Percentiles rank a stretch among this genome's conserved stretches.
Conservation (phyloP, 1,140 invertebrate species). For the Anoplophora glabripennis region DNA sequence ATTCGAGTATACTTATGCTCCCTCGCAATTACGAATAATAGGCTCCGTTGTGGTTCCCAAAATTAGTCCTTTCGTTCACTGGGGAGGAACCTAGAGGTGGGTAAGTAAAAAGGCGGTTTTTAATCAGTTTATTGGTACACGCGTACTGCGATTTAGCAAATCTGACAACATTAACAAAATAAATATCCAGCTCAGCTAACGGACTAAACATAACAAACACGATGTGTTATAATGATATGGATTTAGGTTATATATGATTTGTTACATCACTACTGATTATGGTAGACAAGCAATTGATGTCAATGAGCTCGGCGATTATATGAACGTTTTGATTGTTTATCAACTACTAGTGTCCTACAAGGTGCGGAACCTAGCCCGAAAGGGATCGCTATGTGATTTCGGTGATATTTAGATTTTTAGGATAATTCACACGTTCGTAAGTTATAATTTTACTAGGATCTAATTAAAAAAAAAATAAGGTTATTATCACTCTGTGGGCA, state of each 20-base stretch:
- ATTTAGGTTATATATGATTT: neutral
- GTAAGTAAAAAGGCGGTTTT: too few species aligned
- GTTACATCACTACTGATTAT: neutral
- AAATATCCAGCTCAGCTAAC: slow-evolving; percentile 21
- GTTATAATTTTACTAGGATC: too few species aligned
- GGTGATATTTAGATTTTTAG: neutral
- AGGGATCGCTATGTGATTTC: neutral
- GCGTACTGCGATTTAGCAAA: neutral
- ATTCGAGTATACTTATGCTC: too few species aligned
- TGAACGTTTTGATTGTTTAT: neutral
- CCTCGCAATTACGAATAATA: too few species aligned
- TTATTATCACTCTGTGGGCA: too few species aligned
- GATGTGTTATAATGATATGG: slow-evolving; percentile 24
- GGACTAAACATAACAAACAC: slow-evolving; percentile 22
- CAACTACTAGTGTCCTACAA: neutral
- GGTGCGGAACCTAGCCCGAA: neutral
- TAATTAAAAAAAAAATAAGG: too few species aligned
- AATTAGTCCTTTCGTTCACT: too few species aligned
- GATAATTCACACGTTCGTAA: neutral
- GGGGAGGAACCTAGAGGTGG: too few species aligned
- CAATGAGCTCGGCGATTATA: neutral
- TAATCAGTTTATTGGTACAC: too few species aligned
- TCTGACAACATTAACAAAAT: slow-evolving; percentile 25
- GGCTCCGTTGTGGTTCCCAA: too few species aligned
- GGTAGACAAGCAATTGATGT: neutral